These are phyloP conservation scores for Laodelphax striatellus DNA, from an alignment of 1,140 invertebrate species.

Conservation along the genomic window DNA sequence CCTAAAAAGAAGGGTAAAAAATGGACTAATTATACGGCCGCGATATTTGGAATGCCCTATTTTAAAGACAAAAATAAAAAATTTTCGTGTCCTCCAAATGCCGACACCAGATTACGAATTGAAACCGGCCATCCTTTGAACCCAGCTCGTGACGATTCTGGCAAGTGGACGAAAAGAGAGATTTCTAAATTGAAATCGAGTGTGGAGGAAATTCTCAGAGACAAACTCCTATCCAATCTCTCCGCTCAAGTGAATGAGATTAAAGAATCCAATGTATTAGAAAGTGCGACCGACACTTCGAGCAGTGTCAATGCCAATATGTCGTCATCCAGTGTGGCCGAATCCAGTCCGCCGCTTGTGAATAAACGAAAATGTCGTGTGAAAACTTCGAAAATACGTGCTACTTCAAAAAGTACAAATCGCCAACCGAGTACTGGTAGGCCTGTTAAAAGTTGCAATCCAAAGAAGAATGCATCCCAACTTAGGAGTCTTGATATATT, in stretches of 20 bases:
- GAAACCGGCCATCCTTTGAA: background rate
- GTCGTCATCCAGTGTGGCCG: too few species aligned
- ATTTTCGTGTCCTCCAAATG: background rate
- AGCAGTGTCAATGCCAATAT: too few species aligned
- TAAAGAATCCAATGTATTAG: background rate
- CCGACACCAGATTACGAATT: background rate
- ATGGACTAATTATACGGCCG: too few species aligned
- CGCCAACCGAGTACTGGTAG: too few species aligned
- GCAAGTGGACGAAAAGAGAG: background rate
- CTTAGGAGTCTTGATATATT: too few species aligned
- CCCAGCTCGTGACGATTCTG: background rate
- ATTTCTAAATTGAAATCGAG: background rate
- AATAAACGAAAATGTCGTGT: too few species aligned
- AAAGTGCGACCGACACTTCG: background rate
- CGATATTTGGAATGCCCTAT: background rate
- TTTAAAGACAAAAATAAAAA: background rate
- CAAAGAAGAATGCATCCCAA: too few species aligned
- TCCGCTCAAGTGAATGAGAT: background rate
- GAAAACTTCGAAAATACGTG: too few species aligned
- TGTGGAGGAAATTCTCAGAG: background rate
- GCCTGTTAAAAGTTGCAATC: too few species aligned
- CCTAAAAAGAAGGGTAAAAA: too few species aligned
- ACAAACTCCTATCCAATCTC: background rate
- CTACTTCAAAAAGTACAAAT: too few species aligned
- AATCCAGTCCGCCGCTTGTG: too few species aligned